Evolutionary conservation across 2,113 vertebrate species (phyloP).

Genomic region (Stictonetta naevosa): DNA sequence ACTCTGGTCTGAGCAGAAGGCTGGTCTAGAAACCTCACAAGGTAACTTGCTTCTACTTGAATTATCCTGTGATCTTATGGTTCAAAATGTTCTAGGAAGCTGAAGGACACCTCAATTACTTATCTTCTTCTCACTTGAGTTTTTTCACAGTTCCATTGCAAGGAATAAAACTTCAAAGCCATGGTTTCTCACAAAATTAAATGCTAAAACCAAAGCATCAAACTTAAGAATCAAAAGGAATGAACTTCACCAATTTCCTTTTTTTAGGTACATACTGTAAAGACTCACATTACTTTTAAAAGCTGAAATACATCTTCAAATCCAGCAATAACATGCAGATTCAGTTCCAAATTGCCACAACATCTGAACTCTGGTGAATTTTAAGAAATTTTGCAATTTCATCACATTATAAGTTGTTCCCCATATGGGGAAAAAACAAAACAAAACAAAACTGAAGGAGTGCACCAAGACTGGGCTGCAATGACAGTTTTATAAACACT

Average conservation of each 20-base stretch:
- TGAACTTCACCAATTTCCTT: neutral
- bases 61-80: neutral
- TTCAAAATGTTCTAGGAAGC: neutral
- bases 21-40: neutral
- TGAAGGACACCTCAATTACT: neutral
- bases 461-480: neutral
- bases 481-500: neutral
- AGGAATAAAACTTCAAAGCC: neutral
- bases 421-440: neutral
- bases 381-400: neutral
- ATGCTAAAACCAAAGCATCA: neutral
- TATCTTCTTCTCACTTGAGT: neutral
- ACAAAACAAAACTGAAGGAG: neutral
- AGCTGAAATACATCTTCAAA: neutral
- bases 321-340: neutral
- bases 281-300: accelerated
- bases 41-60: neutral
- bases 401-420: neutral
- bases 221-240: neutral
- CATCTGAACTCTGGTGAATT: neutral
- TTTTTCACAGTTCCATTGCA: neutral
- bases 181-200: neutral
- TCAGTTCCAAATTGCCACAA: neutral
- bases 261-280: neutral
- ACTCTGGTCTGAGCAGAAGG: neutral